Conservation (phyloP, 2,113 vertebrate species). For the Capra hircus region DNA sequence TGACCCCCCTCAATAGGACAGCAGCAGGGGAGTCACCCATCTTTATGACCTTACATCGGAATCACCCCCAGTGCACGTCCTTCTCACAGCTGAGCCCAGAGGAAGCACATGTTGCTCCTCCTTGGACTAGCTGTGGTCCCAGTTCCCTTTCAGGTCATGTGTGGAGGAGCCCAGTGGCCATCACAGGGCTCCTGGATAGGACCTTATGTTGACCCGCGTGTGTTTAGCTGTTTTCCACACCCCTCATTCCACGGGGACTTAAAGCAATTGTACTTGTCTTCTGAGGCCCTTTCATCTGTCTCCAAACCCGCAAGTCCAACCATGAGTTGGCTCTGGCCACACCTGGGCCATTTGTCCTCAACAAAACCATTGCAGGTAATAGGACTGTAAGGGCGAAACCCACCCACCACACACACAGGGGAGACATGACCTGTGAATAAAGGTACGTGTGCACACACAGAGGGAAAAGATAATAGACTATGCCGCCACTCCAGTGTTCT, state of each 20-base stretch:
- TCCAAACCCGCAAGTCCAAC: neutral
- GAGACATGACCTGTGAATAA: neutral
- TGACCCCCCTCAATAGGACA: neutral
- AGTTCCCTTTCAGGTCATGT: rapidly evolving
- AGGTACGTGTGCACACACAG: neutral
- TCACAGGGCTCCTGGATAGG: rapidly evolving
- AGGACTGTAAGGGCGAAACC: neutral
- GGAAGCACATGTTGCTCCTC: neutral
- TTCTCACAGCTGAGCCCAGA: neutral
- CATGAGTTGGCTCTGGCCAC: neutral
- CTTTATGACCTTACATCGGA: rapidly evolving
- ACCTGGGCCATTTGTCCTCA: neutral
- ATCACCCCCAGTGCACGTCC: neutral
- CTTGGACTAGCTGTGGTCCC: neutral
- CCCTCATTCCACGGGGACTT: neutral
- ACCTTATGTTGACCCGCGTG: rapidly evolving
- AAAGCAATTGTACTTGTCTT: neutral
- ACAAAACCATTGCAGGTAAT: neutral
- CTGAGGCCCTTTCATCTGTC: neutral
- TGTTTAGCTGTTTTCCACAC: neutral
- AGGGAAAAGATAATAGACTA: neutral
- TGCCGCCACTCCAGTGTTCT: too few relatives aligned
- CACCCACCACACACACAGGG: neutral
- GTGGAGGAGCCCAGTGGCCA: neutral
- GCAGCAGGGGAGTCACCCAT: rapidly evolving